These are phyloP conservation scores for Agrotis exclamationis DNA, from an alignment of 2,888 invertebrate species.

Conservation along the genomic window DNA sequence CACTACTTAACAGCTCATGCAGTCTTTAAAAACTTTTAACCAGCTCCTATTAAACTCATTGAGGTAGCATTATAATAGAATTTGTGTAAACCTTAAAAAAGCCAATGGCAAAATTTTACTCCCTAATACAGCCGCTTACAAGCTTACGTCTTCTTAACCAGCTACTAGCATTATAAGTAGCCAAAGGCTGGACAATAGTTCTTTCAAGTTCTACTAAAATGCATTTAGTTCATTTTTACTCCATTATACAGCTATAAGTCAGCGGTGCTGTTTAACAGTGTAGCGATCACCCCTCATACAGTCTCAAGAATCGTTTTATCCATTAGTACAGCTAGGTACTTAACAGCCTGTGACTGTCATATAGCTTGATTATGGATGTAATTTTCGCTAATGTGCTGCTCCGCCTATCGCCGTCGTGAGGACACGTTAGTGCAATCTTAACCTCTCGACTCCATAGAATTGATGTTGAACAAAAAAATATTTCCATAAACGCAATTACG, in stretches of 20 bases:
- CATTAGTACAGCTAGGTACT: not conserved
- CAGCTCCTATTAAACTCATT: not conserved
- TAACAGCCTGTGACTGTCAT: not conserved
- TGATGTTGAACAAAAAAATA: too few species aligned
- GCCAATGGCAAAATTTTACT: not conserved
- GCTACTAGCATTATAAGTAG: constrained; percentile 3
- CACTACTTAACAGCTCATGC: not conserved
- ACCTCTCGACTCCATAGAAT: too few species aligned
- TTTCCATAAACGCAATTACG: too few species aligned
- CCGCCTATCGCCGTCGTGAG: too few species aligned
- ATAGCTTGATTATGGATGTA: constrained; percentile 1
- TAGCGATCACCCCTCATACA: not conserved
- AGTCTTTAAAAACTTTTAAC: not conserved
- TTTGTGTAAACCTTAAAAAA: not conserved
- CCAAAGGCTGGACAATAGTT: constrained; percentile 13
- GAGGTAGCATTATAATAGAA: not conserved
- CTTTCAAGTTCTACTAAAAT: not conserved
- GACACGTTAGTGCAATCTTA: too few species aligned
- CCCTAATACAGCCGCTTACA: not conserved
- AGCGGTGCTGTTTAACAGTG: not conserved
- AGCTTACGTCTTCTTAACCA: not conserved
- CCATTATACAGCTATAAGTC: not conserved
- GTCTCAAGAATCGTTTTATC: not conserved
- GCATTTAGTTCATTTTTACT: not conserved
- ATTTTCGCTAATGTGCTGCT: not conserved